phyloP scores from a whole-genome alignment of 2,113 vertebrate species.

The Pteruthius melanotis region DNA sequence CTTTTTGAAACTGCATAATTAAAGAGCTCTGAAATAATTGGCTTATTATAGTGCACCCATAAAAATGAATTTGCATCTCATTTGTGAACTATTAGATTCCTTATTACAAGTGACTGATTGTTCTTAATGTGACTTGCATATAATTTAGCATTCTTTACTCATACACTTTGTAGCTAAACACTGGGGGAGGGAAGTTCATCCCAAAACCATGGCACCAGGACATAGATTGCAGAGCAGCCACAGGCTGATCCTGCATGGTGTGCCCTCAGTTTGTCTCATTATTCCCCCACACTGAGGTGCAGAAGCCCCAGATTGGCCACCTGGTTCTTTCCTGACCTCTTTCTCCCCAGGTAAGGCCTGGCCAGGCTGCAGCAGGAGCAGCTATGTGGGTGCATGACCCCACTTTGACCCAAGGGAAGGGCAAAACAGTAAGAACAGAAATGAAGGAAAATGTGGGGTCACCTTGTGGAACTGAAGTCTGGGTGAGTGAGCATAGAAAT shows the following conservation, averaged over 20 bases:
- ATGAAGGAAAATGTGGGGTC: neutral
- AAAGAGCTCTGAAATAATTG: slow-evolving; percentile 75
- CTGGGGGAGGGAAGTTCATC: neutral
- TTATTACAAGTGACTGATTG: slow-evolving; percentile 65
- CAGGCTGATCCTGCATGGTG: neutral
- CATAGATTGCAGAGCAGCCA: neutral
- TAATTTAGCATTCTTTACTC: slow-evolving; percentile 71
- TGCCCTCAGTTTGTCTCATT: neutral
- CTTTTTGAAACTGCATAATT: slow-evolving; percentile 67
- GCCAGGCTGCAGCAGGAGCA: fast-evolving
- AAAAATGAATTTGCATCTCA: slow-evolving; percentile 76
- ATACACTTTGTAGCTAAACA: slow-evolving; percentile 31
- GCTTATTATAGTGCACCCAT: slow-evolving; percentile 72
- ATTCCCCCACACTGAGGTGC: neutral
- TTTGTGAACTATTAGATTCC: slow-evolving; percentile 73
- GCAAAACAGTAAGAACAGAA: neutral
- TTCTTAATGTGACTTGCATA: slow-evolving; percentile 70
- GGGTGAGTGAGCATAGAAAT: neutral
- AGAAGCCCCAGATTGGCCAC: neutral
- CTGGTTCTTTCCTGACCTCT: neutral
- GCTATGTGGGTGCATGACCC: too few species aligned
- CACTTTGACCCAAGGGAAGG: fast-evolving
- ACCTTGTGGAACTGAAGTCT: neutral
- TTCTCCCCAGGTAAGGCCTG: neutral
- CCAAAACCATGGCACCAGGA: neutral